These are phyloP conservation scores for Bugulina stolonifera DNA, from an alignment of 2,888 invertebrate species.

Conservation along the genomic window DNA sequence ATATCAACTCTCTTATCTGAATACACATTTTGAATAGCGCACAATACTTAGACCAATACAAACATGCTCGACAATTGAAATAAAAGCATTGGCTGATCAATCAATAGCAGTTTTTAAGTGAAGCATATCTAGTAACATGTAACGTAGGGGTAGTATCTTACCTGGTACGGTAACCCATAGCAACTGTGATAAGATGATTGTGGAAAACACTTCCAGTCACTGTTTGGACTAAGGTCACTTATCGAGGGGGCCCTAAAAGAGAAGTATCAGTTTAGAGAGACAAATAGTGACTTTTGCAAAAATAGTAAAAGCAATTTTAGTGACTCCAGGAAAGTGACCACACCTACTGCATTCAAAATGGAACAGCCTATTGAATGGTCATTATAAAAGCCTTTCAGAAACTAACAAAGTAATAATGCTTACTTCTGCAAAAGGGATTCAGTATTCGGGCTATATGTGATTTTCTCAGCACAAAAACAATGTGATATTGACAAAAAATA, in stretches of 20 bases:
- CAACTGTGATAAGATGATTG: conserved; percentile 43
- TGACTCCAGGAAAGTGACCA: no score
- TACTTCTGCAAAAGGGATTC: no score
- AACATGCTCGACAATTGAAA: conserved; percentile 11
- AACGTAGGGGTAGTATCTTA: conserved; percentile 29
- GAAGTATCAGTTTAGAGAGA: neutral
- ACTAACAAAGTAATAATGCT: no score
- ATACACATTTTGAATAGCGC: neutral
- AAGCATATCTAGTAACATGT: neutral
- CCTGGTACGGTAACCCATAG: conserved; percentile 51
- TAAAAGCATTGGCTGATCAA: conserved; percentile 14
- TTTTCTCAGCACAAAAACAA: no score
- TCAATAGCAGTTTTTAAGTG: conserved; percentile 14
- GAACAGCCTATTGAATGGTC: no score
- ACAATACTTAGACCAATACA: neutral
- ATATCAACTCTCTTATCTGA: no score
- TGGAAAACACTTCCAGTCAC: conserved; percentile 29
- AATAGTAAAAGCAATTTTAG: no score
- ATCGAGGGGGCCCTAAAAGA: conserved; percentile 2
- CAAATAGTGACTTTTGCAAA: no score
- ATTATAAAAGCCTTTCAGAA: no score
- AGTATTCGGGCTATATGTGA: no score
- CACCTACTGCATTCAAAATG: no score
- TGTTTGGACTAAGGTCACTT: conserved; percentile 15
- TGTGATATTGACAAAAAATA: no score